These are phyloP conservation scores for Halcyon senegalensis DNA, from an alignment of 2,113 vertebrate genomes.

Conservation along the genomic window DNA sequence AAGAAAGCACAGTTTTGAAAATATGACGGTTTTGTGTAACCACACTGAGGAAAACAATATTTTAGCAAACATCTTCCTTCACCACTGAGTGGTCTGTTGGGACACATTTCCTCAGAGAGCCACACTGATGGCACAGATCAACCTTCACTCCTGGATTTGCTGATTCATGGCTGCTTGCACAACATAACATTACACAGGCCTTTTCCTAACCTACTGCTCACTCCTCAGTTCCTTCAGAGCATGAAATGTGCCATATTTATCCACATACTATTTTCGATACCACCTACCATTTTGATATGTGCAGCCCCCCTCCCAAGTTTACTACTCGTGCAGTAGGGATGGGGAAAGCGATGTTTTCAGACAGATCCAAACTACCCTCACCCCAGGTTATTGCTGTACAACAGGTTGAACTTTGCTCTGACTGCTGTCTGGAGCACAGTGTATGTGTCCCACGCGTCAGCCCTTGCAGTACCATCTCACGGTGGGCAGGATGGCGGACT, in stretches of 20 bases:
- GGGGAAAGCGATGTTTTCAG: neutral
- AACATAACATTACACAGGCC: neutral
- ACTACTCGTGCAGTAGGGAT: neutral
- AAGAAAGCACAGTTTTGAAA: conserved; percentile 10
- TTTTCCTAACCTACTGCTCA: neutral
- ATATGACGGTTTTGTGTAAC: neutral
- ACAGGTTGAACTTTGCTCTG: neutral
- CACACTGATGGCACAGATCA: neutral
- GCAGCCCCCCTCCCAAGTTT: neutral
- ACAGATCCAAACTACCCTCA: neutral
- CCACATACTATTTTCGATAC: neutral
- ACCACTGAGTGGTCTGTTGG: neutral
- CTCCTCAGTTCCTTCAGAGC: neutral
- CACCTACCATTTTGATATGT: neutral
- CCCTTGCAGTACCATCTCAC: neutral
- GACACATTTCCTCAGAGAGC: neutral
- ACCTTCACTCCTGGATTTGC: neutral
- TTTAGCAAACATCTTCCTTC: conserved; percentile 32
- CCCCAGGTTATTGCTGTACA: rapidly evolving
- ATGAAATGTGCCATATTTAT: neutral
- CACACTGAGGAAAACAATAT: conserved; percentile 1
- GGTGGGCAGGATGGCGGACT: neutral
- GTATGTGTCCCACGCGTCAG: rapidly evolving
- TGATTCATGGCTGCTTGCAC: neutral
- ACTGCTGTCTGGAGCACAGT: neutral